Conservation (phyloP, 2,888 invertebrate species). For the Plebejus argus region DNA sequence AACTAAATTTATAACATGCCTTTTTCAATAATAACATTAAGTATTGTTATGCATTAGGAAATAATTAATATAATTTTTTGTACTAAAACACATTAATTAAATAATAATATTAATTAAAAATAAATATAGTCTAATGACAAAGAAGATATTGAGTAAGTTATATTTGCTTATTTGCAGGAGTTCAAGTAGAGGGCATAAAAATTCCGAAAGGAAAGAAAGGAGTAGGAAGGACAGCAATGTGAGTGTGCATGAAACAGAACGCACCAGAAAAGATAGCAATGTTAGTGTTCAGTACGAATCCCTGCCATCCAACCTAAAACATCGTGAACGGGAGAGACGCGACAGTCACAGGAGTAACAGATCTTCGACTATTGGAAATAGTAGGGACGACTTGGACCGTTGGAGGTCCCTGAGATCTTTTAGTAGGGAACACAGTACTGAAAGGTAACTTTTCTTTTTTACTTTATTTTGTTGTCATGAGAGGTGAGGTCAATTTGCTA, state of each 20-base stretch:
- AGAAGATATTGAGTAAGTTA: neutral
- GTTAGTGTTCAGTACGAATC: constrained; percentile 67
- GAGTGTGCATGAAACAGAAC: constrained; percentile 62
- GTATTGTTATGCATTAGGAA: too few species aligned
- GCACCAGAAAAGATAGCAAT: constrained; percentile 64
- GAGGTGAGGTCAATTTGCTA: constrained; percentile 12
- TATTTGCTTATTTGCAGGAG: constrained; percentile 53
- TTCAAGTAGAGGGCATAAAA: constrained; percentile 69
- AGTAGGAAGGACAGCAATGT: constrained; percentile 68
- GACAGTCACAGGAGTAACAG: constrained; percentile 72
- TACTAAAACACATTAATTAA: too few species aligned
- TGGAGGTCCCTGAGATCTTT: constrained; percentile 74
- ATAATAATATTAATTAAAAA: neutral
- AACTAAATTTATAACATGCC: neutral
- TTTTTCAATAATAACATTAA: neutral
- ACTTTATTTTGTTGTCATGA: neutral
- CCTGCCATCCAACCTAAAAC: constrained; percentile 55
- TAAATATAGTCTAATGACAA: neutral
- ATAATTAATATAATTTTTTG: too few species aligned
- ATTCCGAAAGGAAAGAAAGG: constrained; percentile 65
- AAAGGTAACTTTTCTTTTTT: constrained; percentile 56
- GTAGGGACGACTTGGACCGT: constrained; percentile 71
- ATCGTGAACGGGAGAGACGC: constrained; percentile 63
- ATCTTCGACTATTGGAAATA: constrained; percentile 72
- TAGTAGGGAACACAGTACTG: constrained; percentile 75